These are phyloP conservation scores for Dimorphilus gyrociliatus DNA, from an alignment of 2,888 invertebrate species.

Conservation along the genomic window DNA sequence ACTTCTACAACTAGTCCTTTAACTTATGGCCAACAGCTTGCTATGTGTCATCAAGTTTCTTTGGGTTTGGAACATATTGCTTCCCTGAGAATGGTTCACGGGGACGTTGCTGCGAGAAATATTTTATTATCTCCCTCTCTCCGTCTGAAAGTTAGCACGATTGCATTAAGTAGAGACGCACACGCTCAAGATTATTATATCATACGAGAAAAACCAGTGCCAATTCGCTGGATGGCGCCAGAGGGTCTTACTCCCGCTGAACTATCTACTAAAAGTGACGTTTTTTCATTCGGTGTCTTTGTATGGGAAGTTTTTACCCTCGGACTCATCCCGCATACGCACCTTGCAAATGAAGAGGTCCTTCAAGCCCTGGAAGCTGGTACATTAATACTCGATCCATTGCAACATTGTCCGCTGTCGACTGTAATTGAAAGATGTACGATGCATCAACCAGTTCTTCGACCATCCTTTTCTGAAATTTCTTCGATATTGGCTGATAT, in stretches of 20 bases:
- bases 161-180: constrained; percentile 62
- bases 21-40: constrained; percentile 34
- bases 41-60: constrained; percentile 51
- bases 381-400: constrained; percentile 16
- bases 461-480: constrained; percentile 37
- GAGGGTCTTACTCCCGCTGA: constrained; percentile 80
- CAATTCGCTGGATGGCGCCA: constrained; percentile 69
- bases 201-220: constrained; percentile 46
- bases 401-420: constrained; percentile 26
- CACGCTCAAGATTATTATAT: constrained; percentile 70
- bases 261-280: constrained; percentile 78
- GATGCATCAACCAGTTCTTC: constrained; percentile 27
- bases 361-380: constrained; percentile 19
- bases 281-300: constrained; percentile 73
- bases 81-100: constrained; percentile 60
- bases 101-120: constrained; percentile 78
- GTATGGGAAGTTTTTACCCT: constrained; percentile 75
- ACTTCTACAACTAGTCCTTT: constrained; percentile 39
- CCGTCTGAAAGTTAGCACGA: constrained; percentile 63
- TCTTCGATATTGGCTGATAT: constrained; percentile 26
- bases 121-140: constrained; percentile 65
- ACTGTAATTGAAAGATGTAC: constrained; percentile 29
- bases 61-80: constrained; percentile 63
- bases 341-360: constrained; percentile 58
- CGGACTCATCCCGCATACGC: constrained; percentile 58